Percentiles rank a stretch among this genome's conserved stretches.
Evolutionary conservation across 2,797 vertebrate species (phyloP).

Genomic region (Geotrypetes seraphini): DNA sequence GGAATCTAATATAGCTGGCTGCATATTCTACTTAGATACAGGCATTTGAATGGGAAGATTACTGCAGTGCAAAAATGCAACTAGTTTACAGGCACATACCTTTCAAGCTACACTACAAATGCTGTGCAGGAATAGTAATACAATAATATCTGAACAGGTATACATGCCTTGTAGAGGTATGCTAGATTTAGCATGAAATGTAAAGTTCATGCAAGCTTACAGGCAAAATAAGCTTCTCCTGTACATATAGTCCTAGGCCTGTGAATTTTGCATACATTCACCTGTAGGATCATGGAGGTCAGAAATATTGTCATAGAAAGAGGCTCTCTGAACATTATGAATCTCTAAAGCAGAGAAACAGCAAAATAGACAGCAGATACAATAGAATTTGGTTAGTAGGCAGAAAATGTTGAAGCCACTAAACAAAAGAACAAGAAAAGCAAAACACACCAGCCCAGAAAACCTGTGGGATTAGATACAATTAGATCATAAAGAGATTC

Average conservation of each 20-base stretch:
- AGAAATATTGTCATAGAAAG: conserved; percentile 97
- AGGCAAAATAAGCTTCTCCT: conserved; percentile 60
- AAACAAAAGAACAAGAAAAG: no score
- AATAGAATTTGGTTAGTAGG: conserved; percentile 59
- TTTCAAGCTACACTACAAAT: conserved; percentile 29
- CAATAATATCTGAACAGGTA: conserved; percentile 41
- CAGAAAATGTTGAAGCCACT: conserved; percentile 41
- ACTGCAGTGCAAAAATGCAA: no score
- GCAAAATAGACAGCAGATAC: conserved; percentile 57
- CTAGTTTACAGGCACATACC: no score
- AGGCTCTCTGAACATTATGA: conserved; percentile 95
- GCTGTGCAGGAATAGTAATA: conserved; percentile 34
- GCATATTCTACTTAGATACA: no score
- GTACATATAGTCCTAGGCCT: conserved; percentile 52
- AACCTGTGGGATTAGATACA: no score
- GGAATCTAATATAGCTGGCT: no score
- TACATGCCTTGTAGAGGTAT: conserved; percentile 32
- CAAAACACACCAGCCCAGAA: no score
- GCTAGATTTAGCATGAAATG: conserved; percentile 58
- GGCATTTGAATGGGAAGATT: no score
- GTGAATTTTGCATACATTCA: conserved; percentile 72
- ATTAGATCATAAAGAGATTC: no score
- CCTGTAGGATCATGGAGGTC: conserved; percentile 88
- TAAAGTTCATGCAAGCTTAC: conserved; percentile 72
- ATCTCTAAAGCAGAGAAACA: conserved; percentile 81